Evolutionary conservation across 2,797 vertebrate species (phyloP), one percentile per base, ranked within the genome.

Genomic region (Masticophis lateralis): DNA sequence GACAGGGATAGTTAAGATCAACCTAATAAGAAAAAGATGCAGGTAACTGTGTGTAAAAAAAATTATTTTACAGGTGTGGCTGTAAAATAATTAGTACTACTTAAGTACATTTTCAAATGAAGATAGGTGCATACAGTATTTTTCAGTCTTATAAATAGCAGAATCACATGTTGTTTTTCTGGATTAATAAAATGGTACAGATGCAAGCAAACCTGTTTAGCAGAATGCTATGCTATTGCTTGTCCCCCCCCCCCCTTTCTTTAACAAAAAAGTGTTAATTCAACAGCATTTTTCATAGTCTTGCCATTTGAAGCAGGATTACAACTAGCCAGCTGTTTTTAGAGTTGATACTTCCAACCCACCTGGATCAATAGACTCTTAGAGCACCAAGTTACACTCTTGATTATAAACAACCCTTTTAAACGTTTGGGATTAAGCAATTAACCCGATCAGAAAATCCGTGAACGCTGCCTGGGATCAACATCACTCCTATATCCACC

Each of bases 131-230:
- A 94, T 94, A 59, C 57, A 22, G 57, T 59, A 95, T 96, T 96
- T 93, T 95, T 93, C 51, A 96, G 28, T 86, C 91, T 96, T 94
- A 95, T 95, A 97, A 95, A 96, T 96, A 96, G 95, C 96, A 55
- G 95, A 37, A 37, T 56, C 60, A 92, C 61, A 60, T 90, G 86
- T 57, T 96, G 56, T 74, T 96, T 96, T 96, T 91, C 93, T 96
- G 51, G 53, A 59, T 66, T 89, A 51, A 8, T 43, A 97, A 83
- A 96, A 92, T 89, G 51, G 60, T 93, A 95, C 86, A 87, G 83
- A 94, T 96, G 53, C 88, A 95, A 86, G 55, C 92, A 90, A 79
- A 92, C 88, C 94, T 95, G 25, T 94, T 94, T 92, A 92, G 93
- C 74, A 93, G 55, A 95, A 94, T 90, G 47, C 91, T 47, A 86